Evolutionary conservation across 2,888 invertebrate genomes (phyloP).

Genomic region (Eurytoma adleriae): DNA sequence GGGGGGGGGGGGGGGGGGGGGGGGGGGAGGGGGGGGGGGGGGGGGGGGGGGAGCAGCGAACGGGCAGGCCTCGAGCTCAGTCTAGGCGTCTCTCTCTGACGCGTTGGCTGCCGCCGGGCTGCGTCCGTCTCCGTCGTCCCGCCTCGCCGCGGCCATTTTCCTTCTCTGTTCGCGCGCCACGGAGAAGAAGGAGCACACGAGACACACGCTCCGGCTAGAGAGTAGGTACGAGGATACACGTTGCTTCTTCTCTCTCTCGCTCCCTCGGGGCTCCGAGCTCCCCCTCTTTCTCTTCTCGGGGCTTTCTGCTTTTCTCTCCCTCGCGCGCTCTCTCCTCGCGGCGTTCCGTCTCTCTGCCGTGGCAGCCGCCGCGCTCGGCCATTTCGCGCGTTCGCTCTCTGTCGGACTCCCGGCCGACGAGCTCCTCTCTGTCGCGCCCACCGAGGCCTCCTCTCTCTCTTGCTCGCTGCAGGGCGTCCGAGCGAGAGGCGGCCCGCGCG

Average conservation of each 20-base stretch:
- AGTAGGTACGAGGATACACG: conserved; percentile 36
- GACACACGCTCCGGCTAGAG: background rate
- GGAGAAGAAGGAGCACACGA: conserved; percentile 17
- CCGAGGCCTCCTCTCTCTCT: conserved; percentile 58
- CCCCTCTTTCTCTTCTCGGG: conserved; percentile 6
- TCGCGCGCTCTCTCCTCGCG: conserved; percentile 23
- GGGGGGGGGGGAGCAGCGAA: background rate
- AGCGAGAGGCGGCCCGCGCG: conserved; percentile 16
- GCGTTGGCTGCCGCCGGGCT: conserved; percentile 1
- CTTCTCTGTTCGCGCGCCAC: conserved; percentile 47
- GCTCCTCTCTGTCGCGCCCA: conserved; percentile 10
- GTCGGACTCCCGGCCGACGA: too few species aligned
- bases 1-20: background rate
- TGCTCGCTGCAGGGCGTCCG: conserved; percentile 3
- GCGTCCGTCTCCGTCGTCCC: conserved; percentile 39
- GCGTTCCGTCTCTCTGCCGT: conserved; percentile 31
- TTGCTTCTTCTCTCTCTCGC: conserved; percentile 14
- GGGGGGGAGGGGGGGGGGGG: background rate
- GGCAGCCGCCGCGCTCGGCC: conserved; percentile 54
- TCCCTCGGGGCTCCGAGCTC: background rate
- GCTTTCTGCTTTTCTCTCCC: conserved; percentile 11
- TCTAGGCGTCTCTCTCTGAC: conserved; percentile 23
- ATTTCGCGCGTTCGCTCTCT: conserved; percentile 45
- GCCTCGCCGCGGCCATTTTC: conserved; percentile 55
- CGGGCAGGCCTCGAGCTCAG: background rate